phyloP scores from a whole-genome alignment of 2,797 vertebrate species.

The Sebastes cheni region DNA sequence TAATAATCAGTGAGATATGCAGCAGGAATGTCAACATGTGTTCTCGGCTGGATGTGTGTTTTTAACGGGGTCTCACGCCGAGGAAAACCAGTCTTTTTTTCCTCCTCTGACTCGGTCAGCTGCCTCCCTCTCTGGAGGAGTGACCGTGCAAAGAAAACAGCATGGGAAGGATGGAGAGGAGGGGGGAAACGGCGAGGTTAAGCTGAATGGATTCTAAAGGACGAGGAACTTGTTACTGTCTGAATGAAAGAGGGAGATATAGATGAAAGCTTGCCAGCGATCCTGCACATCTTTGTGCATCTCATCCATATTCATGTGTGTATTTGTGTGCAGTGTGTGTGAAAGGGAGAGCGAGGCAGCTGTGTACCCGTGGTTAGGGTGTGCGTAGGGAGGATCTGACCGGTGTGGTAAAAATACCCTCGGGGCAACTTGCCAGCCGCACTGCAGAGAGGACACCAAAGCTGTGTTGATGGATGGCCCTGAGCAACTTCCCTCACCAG shows the following conservation, averaged over 20 bases:
- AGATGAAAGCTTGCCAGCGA: neutral
- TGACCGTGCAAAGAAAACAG: constrained; percentile 33
- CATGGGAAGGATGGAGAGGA: neutral
- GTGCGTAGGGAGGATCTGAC: constrained; percentile 67
- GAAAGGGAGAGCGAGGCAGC: constrained; percentile 42
- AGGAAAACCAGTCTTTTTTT: constrained; percentile 43
- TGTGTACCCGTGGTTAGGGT: constrained; percentile 64
- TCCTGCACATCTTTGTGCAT: neutral
- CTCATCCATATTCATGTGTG: neutral
- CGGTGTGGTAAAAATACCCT: constrained; percentile 66
- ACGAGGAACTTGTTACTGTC: neutral
- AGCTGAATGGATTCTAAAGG: neutral
- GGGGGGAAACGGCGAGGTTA: neutral
- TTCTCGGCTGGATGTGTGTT: constrained; percentile 59
- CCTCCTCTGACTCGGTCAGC: constrained; percentile 34
- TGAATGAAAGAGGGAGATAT: neutral
- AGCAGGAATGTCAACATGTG: constrained; percentile 74
- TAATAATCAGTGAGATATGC: constrained; percentile 74
- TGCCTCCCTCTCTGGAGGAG: constrained; percentile 31
- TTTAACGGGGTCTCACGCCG: constrained; percentile 42
- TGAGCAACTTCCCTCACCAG: constrained; percentile 31
- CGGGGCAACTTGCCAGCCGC: constrained; percentile 49
- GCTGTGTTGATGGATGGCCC: constrained; percentile 60
- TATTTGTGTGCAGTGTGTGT: constrained; percentile 19
- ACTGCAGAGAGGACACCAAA: constrained; percentile 66